Evolutionary conservation across 2,113 vertebrate genomes (phyloP).

Genomic region (Triplophysa rosa): DNA sequence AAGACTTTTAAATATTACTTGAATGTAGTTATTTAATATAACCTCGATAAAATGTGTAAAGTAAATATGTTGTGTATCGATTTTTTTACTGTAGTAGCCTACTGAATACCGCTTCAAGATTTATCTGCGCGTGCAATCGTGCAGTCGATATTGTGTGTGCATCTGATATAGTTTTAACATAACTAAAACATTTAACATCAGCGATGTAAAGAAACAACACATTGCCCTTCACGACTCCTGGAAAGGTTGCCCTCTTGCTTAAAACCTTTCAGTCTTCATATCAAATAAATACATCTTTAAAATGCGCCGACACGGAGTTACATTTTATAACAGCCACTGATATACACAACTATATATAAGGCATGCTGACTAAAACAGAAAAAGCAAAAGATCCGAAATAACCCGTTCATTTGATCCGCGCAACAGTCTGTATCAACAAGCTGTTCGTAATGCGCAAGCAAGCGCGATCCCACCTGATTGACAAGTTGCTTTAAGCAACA

Average conservation of each 20-base stretch:
- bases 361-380: background rate
- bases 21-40: no score
- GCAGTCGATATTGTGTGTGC: background rate
- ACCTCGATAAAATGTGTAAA: no score
- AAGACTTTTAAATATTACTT: no score
- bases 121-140: background rate
- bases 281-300: background rate
- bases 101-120: no score
- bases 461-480: conserved; percentile 31
- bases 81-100: no score
- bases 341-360: background rate
- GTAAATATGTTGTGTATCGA: no score
- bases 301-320: no score
- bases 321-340: background rate
- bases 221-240: conserved; percentile 8
- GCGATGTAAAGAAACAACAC: background rate
- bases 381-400: conserved; percentile 8
- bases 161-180: background rate
- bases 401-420: background rate
- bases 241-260: background rate
- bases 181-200: background rate
- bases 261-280: background rate
- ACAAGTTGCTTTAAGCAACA: conserved; percentile 31
- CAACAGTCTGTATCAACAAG: conserved; percentile 27
- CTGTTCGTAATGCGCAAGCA: conserved; percentile 16